Percentiles rank a stretch among this genome's conserved stretches.
Conservation (phyloP, 2,113 vertebrate genomes). For the Camelus bactrianus region DNA sequence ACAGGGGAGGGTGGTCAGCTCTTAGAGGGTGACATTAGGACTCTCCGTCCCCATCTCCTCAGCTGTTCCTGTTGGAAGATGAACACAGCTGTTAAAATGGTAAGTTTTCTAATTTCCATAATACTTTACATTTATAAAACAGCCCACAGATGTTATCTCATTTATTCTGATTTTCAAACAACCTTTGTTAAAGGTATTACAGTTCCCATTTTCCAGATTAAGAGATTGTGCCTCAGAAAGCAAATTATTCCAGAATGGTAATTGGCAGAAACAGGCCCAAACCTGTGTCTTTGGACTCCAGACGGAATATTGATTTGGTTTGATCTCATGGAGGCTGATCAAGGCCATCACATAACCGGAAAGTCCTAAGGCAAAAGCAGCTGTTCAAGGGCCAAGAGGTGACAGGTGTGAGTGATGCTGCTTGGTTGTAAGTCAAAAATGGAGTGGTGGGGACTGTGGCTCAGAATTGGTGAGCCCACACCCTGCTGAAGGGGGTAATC, state of each 20-base stretch:
- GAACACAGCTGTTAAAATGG: background rate
- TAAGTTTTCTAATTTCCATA: background rate
- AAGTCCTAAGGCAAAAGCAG: background rate
- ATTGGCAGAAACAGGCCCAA: background rate
- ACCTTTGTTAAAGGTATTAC: background rate
- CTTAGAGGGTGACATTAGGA: background rate
- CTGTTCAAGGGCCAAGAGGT: background rate
- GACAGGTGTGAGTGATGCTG: background rate
- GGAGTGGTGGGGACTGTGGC: background rate
- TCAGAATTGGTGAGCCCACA: background rate
- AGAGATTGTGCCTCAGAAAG: background rate
- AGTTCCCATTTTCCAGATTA: background rate
- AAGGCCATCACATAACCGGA: background rate
- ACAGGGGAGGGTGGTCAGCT: background rate
- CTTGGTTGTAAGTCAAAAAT: background rate
- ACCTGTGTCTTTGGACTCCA: background rate
- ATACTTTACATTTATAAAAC: background rate
- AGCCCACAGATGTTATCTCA: background rate
- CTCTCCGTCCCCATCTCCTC: background rate
- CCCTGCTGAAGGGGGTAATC: background rate
- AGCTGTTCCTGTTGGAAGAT: background rate
- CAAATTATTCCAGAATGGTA: background rate
- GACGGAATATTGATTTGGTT: background rate
- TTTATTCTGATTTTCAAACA: slow-evolving; percentile 51
- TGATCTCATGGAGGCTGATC: background rate